These are phyloP conservation scores for Meteorus colon DNA, from an alignment of 2,888 invertebrate genomes.

Conservation along the genomic window DNA sequence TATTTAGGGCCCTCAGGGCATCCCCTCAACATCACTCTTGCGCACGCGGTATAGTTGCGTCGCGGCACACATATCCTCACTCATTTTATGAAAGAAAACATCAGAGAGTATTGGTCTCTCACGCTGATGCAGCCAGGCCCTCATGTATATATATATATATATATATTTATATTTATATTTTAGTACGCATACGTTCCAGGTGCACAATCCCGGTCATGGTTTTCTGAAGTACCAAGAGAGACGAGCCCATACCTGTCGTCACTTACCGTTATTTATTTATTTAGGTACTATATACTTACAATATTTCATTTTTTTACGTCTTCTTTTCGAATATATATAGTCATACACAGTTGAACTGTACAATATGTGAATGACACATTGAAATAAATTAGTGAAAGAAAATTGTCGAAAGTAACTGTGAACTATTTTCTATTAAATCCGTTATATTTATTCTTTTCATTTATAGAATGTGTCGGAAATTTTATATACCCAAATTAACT, in stretches of 20 bases:
- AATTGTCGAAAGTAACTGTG: not conserved
- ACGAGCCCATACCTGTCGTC: not conserved
- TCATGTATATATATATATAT: not conserved
- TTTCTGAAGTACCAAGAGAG: not conserved
- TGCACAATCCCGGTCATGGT: constrained; percentile 3
- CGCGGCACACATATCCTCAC: not conserved
- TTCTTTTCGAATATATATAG: not conserved
- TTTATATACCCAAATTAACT: too few species aligned
- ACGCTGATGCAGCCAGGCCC: not conserved
- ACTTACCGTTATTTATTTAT: constrained; percentile 8
- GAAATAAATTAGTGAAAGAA: too few species aligned
- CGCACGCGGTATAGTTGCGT: constrained; percentile 2
- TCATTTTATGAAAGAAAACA: not conserved
- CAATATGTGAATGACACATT: not conserved
- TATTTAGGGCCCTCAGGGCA: not conserved
- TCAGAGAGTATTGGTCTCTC: not conserved
- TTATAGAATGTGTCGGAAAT: not conserved
- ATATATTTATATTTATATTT: not conserved
- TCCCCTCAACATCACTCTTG: not conserved
- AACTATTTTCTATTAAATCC: constrained; percentile 1
- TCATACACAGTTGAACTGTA: not conserved
- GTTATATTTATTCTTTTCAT: constrained; percentile 3
- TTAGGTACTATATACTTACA: not conserved
- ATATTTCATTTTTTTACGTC: not conserved
- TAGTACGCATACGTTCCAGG: not conserved